A percentile compares a stretch with the other conserved stretches of the same genome.
These are phyloP conservation scores for Eupithecia vulgata DNA, from an alignment of 2,888 invertebrate species.

Conservation along the genomic window DNA sequence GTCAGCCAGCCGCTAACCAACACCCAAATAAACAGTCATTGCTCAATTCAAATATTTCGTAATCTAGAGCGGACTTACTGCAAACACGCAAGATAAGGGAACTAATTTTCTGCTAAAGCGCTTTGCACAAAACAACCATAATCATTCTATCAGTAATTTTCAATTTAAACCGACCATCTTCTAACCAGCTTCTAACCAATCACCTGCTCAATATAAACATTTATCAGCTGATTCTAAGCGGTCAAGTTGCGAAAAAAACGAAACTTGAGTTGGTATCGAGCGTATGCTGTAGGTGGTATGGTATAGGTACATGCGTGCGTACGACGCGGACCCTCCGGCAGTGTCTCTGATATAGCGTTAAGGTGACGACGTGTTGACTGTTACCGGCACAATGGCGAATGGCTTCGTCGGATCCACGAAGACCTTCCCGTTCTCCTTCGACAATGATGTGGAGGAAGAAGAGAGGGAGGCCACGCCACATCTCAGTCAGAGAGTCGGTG, in stretches of 20 bases:
- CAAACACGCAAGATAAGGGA: slow-evolving; percentile 35
- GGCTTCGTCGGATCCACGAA: slow-evolving; percentile 80
- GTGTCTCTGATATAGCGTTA: slow-evolving; percentile 34
- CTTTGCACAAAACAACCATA: background rate
- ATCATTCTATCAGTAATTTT: background rate
- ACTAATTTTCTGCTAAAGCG: slow-evolving; percentile 35
- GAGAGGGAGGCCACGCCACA: slow-evolving; percentile 60
- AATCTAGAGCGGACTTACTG: slow-evolving; percentile 40
- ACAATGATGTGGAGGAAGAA: slow-evolving; percentile 75
- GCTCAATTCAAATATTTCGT: slow-evolving; percentile 31
- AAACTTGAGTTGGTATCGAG: slow-evolving; percentile 42
- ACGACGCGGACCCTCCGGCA: slow-evolving; percentile 42
- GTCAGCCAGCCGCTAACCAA: background rate
- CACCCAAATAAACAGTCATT: background rate
- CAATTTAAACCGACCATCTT: background rate
- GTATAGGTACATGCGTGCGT: slow-evolving; percentile 9
- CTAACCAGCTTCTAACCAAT: background rate
- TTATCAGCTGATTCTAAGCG: background rate
- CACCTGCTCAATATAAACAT: background rate
- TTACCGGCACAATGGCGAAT: slow-evolving; percentile 60
- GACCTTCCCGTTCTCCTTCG: slow-evolving; percentile 80
- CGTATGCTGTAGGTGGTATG: slow-evolving; percentile 39
- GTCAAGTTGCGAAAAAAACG: slow-evolving; percentile 6
- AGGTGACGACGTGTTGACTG: slow-evolving; percentile 38
- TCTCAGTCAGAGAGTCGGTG: slow-evolving; percentile 71